Conservation (phyloP, 2,113 vertebrate genomes). For the Pelodiscus sinensis region DNA sequence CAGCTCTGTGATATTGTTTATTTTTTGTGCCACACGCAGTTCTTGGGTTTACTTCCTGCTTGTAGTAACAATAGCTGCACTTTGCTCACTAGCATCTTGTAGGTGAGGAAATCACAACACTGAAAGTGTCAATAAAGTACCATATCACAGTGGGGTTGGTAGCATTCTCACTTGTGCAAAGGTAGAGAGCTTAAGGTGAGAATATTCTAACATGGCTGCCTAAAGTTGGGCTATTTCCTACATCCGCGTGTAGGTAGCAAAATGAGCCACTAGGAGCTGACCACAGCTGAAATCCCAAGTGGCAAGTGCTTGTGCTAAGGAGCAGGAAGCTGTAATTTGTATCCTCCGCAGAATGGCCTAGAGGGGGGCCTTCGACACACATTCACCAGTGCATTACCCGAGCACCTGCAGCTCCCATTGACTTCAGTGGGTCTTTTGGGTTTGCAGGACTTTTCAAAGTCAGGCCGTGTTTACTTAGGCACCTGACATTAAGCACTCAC, state of each 20-base stretch:
- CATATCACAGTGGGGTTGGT: not conserved
- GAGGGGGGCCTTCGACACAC: not conserved
- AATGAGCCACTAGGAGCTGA: not conserved
- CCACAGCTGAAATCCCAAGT: not conserved
- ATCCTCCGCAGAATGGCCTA: not conserved
- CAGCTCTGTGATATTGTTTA: not conserved
- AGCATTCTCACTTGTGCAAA: not conserved
- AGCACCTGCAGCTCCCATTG: not conserved
- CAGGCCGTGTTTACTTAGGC: not conserved
- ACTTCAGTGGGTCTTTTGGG: accelerated
- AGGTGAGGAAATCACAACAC: not conserved
- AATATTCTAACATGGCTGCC: not conserved
- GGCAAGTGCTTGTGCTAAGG: not conserved
- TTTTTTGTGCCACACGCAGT: not conserved
- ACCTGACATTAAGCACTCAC: not conserved
- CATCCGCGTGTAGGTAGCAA: not conserved
- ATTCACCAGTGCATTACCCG: not conserved
- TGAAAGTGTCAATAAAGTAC: not conserved
- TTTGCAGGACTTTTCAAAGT: not conserved
- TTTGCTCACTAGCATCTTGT: not conserved
- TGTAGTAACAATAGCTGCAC: not conserved
- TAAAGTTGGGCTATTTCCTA: not conserved
- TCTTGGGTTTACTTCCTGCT: not conserved
- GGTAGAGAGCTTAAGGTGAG: not conserved
- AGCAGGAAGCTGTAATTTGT: not conserved